Evolutionary conservation across 2,113 vertebrate species (phyloP), one percentile per base, ranked within the genome.

Genomic region (Pipa parva): DNA sequence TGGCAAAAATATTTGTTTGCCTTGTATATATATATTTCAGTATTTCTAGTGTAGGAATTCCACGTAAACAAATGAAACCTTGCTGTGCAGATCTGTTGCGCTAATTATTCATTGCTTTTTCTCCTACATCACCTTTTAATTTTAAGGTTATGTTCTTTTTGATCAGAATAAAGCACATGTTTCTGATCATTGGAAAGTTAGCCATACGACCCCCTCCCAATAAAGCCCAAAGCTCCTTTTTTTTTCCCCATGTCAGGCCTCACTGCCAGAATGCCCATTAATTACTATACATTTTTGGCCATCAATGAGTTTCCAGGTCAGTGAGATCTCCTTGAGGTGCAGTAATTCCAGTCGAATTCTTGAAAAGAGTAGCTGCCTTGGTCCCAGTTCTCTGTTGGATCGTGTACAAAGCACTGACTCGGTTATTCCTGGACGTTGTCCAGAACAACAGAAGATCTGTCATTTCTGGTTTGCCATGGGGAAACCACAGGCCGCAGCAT

Each of bases 401-500:
- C 27, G 5, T n/a, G 17, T 29, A 26, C 21, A 20, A 9, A 17
- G 24, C 28, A 18, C 15, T 7, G 63, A 26, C 55, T 39, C 17
- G 56, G 28, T 15, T 36, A 15, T 52, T 51, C 24, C 33, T 69
- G 65, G 58, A 18, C 29, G 1, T 10, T 12, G 28, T 59, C 64
- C 65, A 69, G 57, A 29, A 51, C 24, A 10, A 48, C 31, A 3
- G 8, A 33, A 17, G 17, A n/a, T 27, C n/a, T 69, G 65, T 60
- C 24, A 60, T 69, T 60, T 68, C 55, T 68, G 64, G 55, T 68
- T 31, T 21, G 29, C 29, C 18, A 17, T 21, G 42, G 27, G 48
- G 65, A 69, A 69, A 52, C 65, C 57, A 52, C 65, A 69, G 39
- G 52, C 65, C 65, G 29, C 65, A 29, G 57, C 18, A 12, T 21